These are phyloP conservation scores for Corydoras maculifer DNA, from an alignment of 2,113 vertebrate genomes.

Conservation along the genomic window DNA sequence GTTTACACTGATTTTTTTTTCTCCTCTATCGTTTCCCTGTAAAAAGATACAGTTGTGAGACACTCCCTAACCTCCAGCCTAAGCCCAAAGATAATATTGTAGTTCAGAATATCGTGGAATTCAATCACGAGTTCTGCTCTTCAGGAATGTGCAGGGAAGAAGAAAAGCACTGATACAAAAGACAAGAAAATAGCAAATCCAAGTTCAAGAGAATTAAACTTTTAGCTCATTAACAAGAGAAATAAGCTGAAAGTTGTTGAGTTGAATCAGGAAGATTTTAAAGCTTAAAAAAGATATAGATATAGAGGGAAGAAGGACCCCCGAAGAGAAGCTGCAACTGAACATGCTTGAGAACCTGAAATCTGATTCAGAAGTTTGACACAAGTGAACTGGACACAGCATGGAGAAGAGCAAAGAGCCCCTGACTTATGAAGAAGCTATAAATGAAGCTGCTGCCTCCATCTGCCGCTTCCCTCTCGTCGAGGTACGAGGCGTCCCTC, in stretches of 20 bases:
- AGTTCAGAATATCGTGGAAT: constrained; percentile 35
- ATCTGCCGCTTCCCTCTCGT: constrained; percentile 57
- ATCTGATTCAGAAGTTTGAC: not conserved
- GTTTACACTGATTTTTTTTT: too few species aligned
- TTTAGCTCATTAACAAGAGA: too few species aligned
- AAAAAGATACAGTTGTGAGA: constrained; percentile 16
- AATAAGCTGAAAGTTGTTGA: too few species aligned
- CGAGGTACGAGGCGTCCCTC: constrained; percentile 54
- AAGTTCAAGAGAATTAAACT: not conserved
- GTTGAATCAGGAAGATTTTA: not conserved
- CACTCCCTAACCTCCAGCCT: constrained; percentile 41
- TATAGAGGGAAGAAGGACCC: not conserved
- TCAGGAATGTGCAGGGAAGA: constrained; percentile 7
- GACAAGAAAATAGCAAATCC: too few species aligned
- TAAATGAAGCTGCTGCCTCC: constrained; percentile 34
- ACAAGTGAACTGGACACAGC: too few species aligned
- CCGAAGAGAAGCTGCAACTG: not conserved
- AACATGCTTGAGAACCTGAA: not conserved
- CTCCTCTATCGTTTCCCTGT: not conserved
- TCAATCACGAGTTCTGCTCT: constrained; percentile 47
- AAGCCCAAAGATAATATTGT: constrained; percentile 35
- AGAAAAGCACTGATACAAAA: not conserved
- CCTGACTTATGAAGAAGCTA: constrained; percentile 46
- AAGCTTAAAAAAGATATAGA: too few species aligned
- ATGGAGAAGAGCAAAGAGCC: constrained; percentile 24